Evolutionary conservation across 2,797 vertebrate genomes (phyloP), one percentile per base, ranked within the genome.

Genomic region (Sebastes vulpes): DNA sequence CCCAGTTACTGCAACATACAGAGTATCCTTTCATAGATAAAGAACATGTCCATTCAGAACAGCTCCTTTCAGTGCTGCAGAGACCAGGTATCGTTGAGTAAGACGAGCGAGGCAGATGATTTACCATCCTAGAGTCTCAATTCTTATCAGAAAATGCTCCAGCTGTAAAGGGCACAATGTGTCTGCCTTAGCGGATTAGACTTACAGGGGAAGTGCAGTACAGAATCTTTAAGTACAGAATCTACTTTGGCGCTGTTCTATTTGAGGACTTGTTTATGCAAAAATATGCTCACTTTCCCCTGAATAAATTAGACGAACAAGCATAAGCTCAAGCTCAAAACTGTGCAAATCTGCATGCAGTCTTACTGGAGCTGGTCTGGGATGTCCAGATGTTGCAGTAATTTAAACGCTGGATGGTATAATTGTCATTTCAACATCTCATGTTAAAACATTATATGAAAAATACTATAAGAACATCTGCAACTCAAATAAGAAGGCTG

Each of bases 71-170:
- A 42, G 9, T 38, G 31, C 70, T 61, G 60, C 46, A 46, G 46
- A 29, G 65, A 48, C 32, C 28, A 46, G 66, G 16, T 57, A 65
- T 57, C 46, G 9, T 4, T 75, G 70, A 74, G 32, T 14, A 38
- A 61, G 54, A 53, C 14, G 70, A 68, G 72, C n/a, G 1, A 54
- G 31, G 26, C 65, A 14, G 53, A 70, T 14, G 31, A 69, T 65
- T 80, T 82, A 38, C 6, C 31, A 50, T 61, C 26, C 8, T 3
- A 8, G 14, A 12, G 58, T 42, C 52, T 75, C 9, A 25, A 69
- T 73, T 67, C 56, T 68, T 42, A 72, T 74, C 72, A 75, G 38
- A 74, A 73, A 75, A 76, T 11, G 25, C 31, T 77, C 29, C 6
- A 59, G 31, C 31, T 61, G 8, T 46, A 75, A 79, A 75, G 7